These are phyloP conservation scores for Orientallactaga sibirica DNA, from an alignment of 2,797 vertebrate genomes.

Conservation along the genomic window DNA sequence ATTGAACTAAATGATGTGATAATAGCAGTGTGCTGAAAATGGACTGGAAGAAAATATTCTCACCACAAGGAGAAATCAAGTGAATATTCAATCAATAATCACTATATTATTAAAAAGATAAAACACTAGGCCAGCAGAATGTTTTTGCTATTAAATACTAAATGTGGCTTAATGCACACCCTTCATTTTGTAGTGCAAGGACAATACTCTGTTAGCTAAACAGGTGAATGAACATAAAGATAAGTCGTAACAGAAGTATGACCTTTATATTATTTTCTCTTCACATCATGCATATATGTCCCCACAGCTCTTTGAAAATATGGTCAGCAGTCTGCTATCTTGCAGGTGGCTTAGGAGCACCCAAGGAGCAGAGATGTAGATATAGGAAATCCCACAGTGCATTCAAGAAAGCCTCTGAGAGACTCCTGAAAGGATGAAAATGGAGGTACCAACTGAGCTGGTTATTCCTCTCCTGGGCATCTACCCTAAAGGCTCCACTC, in stretches of 20 bases:
- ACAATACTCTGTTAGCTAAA: constrained; percentile 21
- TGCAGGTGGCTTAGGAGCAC: background rate
- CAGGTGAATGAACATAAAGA: constrained; percentile 23
- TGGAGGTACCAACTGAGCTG: too few species aligned
- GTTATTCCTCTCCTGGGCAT: too few species aligned
- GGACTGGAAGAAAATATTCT: constrained; percentile 62
- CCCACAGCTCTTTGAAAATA: background rate
- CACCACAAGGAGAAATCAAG: constrained; percentile 56
- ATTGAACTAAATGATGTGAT: constrained; percentile 62
- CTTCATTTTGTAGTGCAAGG: constrained; percentile 7
- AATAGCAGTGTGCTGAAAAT: constrained; percentile 67
- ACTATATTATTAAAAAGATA: constrained; percentile 66
- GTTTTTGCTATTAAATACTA: constrained; percentile 45
- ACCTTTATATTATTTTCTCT: background rate
- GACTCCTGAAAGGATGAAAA: too few species aligned
- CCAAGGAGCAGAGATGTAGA: background rate
- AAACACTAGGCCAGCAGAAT: background rate
- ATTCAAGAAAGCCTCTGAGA: background rate
- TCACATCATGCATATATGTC: background rate
- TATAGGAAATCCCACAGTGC: background rate
- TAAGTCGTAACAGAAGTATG: background rate
- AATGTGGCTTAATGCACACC: background rate
- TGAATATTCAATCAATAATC: constrained; percentile 51
- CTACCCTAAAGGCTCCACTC: too few species aligned
- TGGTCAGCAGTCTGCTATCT: background rate